Evolutionary conservation across 30 jellyfish, hydroid and myxozoan genomes (phyloP).

Genomic region (Aurelia aurita): DNA sequence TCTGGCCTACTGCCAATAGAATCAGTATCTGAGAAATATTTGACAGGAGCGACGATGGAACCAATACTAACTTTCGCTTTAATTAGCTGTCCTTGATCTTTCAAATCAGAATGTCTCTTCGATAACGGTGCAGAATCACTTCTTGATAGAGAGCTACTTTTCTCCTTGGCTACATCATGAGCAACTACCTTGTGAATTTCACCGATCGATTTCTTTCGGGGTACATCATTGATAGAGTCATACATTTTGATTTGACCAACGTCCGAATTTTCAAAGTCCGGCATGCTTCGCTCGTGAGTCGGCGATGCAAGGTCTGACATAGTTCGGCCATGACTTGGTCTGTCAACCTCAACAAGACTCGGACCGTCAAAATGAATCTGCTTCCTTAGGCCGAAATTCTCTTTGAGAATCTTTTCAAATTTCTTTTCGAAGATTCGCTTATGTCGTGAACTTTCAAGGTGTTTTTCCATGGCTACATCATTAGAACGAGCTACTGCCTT

Average conservation of each 20-base stretch:
- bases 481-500: constrained; percentile 93
- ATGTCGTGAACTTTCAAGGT: constrained; percentile 89
- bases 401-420: constrained; percentile 78
- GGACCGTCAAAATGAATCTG: constrained; percentile 74
- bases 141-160: constrained; percentile 20
- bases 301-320: constrained; percentile 18
- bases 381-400: constrained; percentile 66
- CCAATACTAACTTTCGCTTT: constrained; percentile 51
- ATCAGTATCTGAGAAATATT: constrained; percentile 62
- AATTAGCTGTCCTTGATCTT: constrained; percentile 5
- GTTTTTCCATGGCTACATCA: constrained; percentile 96
- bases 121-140: constrained; percentile 67
- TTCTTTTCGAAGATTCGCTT: constrained; percentile 78
- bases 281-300: constrained; percentile 14
- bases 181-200: constrained; percentile 27
- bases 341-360: constrained; percentile 2
- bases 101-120: constrained; percentile 6
- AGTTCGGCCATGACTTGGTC: constrained; percentile 29
- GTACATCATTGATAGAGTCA: neutral
- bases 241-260: neutral
- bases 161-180: constrained; percentile 26
- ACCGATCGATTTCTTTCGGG: constrained; percentile 50
- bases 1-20: constrained; percentile 69
- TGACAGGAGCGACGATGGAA: constrained; percentile 51
- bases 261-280: neutral